Percentiles rank a stretch among this genome's conserved stretches.
Conservation (phyloP, 2,888 invertebrate species). For the Polia nebulosa region DNA sequence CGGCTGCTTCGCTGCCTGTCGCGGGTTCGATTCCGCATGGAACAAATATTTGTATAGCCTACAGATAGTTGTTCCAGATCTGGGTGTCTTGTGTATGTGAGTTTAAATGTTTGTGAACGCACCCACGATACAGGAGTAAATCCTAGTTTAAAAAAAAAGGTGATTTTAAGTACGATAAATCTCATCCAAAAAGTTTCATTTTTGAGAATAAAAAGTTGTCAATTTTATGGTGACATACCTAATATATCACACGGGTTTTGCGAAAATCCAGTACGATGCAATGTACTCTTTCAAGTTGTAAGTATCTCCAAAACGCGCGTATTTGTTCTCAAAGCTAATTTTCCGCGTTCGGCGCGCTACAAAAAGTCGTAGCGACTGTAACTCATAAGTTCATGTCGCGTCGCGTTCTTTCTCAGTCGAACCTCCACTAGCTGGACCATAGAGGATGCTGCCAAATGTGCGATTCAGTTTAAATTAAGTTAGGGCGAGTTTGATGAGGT, state of each 20-base stretch:
- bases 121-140: too few relatives aligned
- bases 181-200: too few relatives aligned
- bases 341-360: constrained; percentile 71
- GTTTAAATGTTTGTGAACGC: too few relatives aligned
- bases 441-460: constrained; percentile 72
- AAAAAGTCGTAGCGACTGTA: constrained; percentile 81
- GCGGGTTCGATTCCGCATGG: too few relatives aligned
- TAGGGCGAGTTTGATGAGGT: neutral
- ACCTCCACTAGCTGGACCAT: constrained; percentile 71
- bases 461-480: neutral
- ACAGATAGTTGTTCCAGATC: too few relatives aligned
- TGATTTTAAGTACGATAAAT: too few relatives aligned
- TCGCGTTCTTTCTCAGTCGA: constrained; percentile 82
- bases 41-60: too few relatives aligned
- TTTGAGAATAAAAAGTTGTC: too few relatives aligned
- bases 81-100: too few relatives aligned
- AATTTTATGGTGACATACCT: neutral
- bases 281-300: constrained; percentile 15
- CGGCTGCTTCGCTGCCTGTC: too few relatives aligned
- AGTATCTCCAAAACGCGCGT: constrained; percentile 23
- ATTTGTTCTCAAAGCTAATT: constrained; percentile 70
- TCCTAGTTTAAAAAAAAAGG: too few relatives aligned
- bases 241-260: neutral
- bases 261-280: neutral
- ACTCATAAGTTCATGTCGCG: constrained; percentile 88